phyloP scores from a whole-genome alignment of 2,113 vertebrate species.

The Arothron firmamentum region DNA sequence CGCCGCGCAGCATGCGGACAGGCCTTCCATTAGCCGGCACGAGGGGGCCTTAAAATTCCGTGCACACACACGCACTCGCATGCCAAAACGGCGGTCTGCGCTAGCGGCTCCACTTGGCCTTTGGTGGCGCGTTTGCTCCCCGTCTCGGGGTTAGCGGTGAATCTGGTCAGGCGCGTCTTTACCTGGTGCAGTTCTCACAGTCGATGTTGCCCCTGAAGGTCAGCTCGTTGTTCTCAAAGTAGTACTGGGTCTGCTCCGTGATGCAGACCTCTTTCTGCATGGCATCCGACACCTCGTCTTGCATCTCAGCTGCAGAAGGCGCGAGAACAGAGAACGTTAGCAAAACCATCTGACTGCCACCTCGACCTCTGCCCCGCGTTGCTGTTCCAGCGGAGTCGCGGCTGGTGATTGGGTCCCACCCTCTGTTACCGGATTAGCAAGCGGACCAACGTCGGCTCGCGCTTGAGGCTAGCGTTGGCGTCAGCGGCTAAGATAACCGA shows the following conservation, averaged over 20 bases:
- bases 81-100: constrained; percentile 44
- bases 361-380: too few relatives aligned
- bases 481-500: too few relatives aligned
- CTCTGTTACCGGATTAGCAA: too few relatives aligned
- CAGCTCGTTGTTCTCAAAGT: constrained; percentile 79
- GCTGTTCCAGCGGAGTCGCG: too few relatives aligned
- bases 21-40: constrained; percentile 67
- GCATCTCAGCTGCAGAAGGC: constrained; percentile 78
- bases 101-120: constrained; percentile 51
- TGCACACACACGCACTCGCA: not conserved
- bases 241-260: constrained; percentile 94
- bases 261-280: constrained; percentile 89
- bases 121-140: not conserved
- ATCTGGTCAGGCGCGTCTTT: constrained; percentile 28
- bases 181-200: constrained; percentile 93
- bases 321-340: not conserved
- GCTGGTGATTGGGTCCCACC: too few relatives aligned
- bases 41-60: constrained; percentile 60
- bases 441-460: too few relatives aligned
- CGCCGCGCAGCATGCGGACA: constrained; percentile 43
- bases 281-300: constrained; percentile 76
- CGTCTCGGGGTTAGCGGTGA: not conserved
- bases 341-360: not conserved
- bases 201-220: constrained; percentile 84
- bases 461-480: too few relatives aligned